A percentile compares a stretch with the other conserved stretches of the same genome.
phyloP scores from a whole-genome alignment of 2,797 vertebrate species.

The Typhlichthys eigenmanni region DNA sequence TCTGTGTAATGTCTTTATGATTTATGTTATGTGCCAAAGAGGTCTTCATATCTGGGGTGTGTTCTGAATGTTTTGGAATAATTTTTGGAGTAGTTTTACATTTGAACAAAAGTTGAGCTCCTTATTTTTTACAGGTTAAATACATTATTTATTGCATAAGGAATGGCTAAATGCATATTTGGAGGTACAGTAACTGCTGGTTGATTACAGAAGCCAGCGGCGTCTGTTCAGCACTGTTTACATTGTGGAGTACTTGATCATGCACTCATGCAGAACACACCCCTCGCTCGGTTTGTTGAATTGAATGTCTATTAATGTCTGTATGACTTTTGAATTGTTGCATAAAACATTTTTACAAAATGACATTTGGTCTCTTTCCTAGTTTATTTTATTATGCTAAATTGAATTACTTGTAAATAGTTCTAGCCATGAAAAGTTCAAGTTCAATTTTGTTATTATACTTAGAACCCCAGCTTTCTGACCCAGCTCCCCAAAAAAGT shows the following conservation, averaged over 20 bases:
- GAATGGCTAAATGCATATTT: constrained; percentile 30
- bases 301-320: constrained; percentile 61
- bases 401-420: too few relatives aligned
- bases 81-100: background rate
- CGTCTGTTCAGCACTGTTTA: constrained; percentile 64
- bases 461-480: too few relatives aligned
- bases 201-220: constrained; percentile 40
- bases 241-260: constrained; percentile 45
- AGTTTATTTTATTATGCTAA: background rate
- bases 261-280: constrained; percentile 46
- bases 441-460: too few relatives aligned
- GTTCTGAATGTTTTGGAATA: constrained; percentile 46
- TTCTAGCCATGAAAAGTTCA: too few relatives aligned
- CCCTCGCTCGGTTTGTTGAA: constrained; percentile 39
- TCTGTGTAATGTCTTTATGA: constrained; percentile 51
- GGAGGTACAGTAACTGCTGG: constrained; percentile 15
- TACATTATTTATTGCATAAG: constrained; percentile 52
- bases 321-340: constrained; percentile 60
- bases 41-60: constrained; percentile 47
- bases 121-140: constrained; percentile 27
- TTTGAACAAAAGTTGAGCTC: constrained; percentile 39
- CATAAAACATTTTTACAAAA: constrained; percentile 72
- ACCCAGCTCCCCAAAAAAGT: too few relatives aligned
- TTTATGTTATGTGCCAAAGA: constrained; percentile 81
- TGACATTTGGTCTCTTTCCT: constrained; percentile 2